Percentiles rank a stretch among this genome's conserved stretches.
These are phyloP conservation scores for Urechis unicinctus DNA, from an alignment of 2,888 invertebrate species.

Conservation along the genomic window DNA sequence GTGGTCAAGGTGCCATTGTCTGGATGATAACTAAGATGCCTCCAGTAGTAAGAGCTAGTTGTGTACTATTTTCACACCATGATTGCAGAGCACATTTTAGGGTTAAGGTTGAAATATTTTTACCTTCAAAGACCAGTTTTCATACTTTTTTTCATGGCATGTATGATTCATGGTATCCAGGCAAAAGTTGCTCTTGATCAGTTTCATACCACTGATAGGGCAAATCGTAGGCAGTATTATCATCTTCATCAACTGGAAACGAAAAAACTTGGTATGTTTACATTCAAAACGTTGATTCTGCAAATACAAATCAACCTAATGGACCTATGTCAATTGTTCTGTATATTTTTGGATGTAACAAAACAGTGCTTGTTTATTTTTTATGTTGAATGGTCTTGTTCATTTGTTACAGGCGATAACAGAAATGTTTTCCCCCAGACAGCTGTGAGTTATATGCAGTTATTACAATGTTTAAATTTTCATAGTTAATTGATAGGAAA, in stretches of 20 bases:
- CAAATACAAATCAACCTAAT: no score
- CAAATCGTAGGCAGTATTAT: constrained; percentile 44
- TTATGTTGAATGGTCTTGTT: no score
- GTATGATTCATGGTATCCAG: constrained; percentile 23
- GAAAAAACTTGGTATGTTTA: constrained; percentile 14
- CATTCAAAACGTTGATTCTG: not conserved
- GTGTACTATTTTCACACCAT: not conserved
- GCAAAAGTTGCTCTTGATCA: constrained; percentile 41
- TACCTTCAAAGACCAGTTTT: no score
- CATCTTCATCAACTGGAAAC: constrained; percentile 36
- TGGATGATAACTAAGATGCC: constrained; percentile 50
- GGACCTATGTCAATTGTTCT: not conserved
- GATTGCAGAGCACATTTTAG: not conserved
- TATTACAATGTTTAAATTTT: no score
- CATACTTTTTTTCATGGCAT: no score
- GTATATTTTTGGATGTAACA: not conserved
- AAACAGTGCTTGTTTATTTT: not conserved
- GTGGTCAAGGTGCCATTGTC: constrained; percentile 37
- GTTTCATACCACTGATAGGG: constrained; percentile 39
- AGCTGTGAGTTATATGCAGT: constrained; percentile 18
- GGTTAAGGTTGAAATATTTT: no score
- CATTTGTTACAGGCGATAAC: constrained; percentile 9
- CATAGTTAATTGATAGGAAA: no score
- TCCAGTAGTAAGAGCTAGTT: constrained; percentile 34
- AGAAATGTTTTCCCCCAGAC: constrained; percentile 9